Base-by-base conservation (phyloP, 2,888 invertebrate genomes). In the Ligdia adustata region DNA sequence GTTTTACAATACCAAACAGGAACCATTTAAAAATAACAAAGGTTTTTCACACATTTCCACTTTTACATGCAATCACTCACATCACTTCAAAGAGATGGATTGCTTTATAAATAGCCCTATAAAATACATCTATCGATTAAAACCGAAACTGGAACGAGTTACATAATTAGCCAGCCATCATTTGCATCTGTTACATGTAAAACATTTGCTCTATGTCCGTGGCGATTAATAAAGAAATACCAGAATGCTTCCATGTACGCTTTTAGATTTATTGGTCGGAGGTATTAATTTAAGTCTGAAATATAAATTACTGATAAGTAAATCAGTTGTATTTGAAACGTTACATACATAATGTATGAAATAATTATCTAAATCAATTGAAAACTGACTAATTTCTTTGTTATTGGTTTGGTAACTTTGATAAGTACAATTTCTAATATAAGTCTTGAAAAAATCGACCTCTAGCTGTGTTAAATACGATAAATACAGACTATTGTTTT, bases 161-260 rank as follows among this genome's bases (percentile, higher is more conserved):
- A 72, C 73, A 70, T 74, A 74, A 74, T 74, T 74, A 74, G 71
- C 69, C 60, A 54, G 60, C 73, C 40, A n/a, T 64, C 62, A 74
- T 72, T 74, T 69, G 69, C 72, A 69, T 69, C 73, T 72, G 73
- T 61, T 69, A 65, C 65, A 61, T 64, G 67, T 69, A 71, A 70
- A 74, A 72, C 73, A 69, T 74, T 74, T 66, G 73, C 69, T 69
- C 62, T 62, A 57, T 72, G 74, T 72, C 72, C 66, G 74, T 64
- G 60, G 59, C 62, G 72, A 74, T 74, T 74, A 74, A 72, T 72
- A 68, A 69, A 72, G 67, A 67, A 72, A 74, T 65, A 73, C 62
- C 65, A 68, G 71, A 64, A 60, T 55, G 63, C 57, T 64, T 59
- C 57, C 53, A 48, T 48, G 42, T 42, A 33, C 54, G 63, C 57